These are phyloP conservation scores for Campodea augens DNA, from an alignment of 1,140 invertebrate genomes.

Conservation along the genomic window DNA sequence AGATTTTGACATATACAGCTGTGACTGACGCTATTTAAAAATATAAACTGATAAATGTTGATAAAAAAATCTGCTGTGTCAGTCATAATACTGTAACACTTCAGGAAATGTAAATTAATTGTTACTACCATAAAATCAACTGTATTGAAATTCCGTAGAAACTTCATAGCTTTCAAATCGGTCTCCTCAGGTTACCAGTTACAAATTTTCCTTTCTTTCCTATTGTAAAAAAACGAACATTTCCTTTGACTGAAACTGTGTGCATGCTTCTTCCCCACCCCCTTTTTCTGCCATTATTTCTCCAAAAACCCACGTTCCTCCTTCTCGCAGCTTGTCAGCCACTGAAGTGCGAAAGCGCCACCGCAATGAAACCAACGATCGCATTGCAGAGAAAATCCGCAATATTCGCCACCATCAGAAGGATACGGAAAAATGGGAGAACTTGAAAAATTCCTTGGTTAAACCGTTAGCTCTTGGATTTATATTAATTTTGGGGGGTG, in stretches of 20 bases:
- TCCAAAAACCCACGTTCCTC: not conserved
- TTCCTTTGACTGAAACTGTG: not conserved
- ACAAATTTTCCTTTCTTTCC: too few species aligned
- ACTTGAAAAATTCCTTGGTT: constrained; percentile 16
- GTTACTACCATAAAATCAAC: too few species aligned
- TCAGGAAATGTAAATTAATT: too few species aligned
- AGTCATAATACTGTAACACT: too few species aligned
- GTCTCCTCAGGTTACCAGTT: too few species aligned
- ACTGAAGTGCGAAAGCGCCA: constrained; percentile 8
- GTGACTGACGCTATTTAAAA: too few species aligned
- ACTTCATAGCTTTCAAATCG: too few species aligned
- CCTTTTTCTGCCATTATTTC: not conserved
- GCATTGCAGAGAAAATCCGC: constrained; percentile 13
- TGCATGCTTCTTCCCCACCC: not conserved
- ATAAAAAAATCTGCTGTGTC: too few species aligned
- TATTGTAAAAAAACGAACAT: not conserved
- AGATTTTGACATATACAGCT: too few species aligned
- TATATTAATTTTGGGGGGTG: not conserved
- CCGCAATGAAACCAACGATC: constrained; percentile 13
- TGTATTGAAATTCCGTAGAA: too few species aligned
- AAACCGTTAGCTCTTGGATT: not conserved
- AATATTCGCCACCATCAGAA: constrained; percentile 17
- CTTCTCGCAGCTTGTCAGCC: not conserved
- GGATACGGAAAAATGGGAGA: constrained; percentile 14
- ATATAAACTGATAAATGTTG: too few species aligned